phyloP scores from a whole-genome alignment of 1,140 invertebrate genomes.

The Oncopodura yosiiana region DNA sequence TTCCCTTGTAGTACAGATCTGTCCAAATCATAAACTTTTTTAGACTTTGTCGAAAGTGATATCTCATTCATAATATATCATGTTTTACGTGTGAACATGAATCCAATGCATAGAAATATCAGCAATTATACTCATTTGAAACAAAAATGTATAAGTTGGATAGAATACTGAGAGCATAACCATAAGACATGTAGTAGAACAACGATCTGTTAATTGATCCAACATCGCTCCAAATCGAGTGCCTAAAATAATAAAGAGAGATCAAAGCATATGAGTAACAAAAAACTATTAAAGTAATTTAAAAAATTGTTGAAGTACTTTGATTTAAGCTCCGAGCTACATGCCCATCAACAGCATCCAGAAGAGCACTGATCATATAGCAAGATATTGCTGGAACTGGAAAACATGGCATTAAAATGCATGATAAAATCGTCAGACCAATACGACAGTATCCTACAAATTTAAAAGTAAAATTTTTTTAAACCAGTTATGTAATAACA shows the following conservation, averaged over 20 bases:
- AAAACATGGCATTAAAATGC: conserved; percentile 86
- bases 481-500: too few relatives aligned
- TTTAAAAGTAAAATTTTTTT: too few relatives aligned
- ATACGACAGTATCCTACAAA: conserved; percentile 85
- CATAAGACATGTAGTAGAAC: conserved; percentile 84
- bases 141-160: conserved; percentile 83
- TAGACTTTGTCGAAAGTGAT: too few relatives aligned
- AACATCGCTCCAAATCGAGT: conserved; percentile 97
- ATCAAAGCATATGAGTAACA: neutral
- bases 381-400: conserved; percentile 66
- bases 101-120: conserved; percentile 98
- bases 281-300: neutral
- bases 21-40: conserved; percentile 1
- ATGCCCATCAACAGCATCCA: conserved; percentile 95
- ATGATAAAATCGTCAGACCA: conserved; percentile 78
- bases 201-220: conserved; percentile 92
- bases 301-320: conserved; percentile 51
- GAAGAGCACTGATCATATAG: conserved; percentile 77
- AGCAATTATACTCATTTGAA: conserved; percentile 85
- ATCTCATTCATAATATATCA: neutral
- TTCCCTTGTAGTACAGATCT: conserved; percentile 71
- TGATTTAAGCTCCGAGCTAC: conserved; percentile 86
- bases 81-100: conserved; percentile 72
- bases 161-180: conserved; percentile 81
- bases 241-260: conserved; percentile 44